A percentile compares a stretch with the other conserved stretches of the same genome.
phyloP scores from a whole-genome alignment of 2,888 invertebrate genomes.

The Oscheius myriophilus region DNA sequence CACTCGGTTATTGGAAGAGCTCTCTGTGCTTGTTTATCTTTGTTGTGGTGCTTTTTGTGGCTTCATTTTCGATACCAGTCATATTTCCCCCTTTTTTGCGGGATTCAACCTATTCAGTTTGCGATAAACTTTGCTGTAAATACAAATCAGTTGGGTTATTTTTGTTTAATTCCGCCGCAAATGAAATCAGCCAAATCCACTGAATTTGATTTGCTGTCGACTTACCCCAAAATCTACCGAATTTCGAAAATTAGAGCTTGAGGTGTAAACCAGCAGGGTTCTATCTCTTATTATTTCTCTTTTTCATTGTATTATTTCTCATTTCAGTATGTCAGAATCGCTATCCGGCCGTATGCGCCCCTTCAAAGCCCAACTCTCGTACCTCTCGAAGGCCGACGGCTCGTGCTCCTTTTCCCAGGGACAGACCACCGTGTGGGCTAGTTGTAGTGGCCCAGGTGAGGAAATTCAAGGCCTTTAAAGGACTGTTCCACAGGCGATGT shows the following conservation, averaged over 20 bases:
- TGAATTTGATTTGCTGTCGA: no score
- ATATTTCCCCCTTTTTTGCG: no score
- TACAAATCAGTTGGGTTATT: no score
- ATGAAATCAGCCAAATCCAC: no score
- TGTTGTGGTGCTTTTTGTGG: not conserved
- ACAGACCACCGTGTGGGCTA: conserved; percentile 46
- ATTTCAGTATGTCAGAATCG: conserved; percentile 6
- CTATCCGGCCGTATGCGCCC: conserved; percentile 15
- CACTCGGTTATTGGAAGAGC: no score
- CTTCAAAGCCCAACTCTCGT: conserved; percentile 73
- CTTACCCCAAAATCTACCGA: no score
- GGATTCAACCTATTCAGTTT: no score
- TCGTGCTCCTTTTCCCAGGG: conserved; percentile 47
- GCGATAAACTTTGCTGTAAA: no score
- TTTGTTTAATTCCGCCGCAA: not conserved
- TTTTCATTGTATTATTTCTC: not conserved
- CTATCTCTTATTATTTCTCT: not conserved
- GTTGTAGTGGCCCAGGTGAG: conserved; percentile 49
- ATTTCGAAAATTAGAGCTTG: no score
- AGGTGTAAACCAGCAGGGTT: not conserved
- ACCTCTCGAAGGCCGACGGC: conserved; percentile 47
- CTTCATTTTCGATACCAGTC: no score
- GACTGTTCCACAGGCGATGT: conserved; percentile 37
- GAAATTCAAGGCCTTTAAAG: not conserved
- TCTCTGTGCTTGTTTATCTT: not conserved